Percentiles rank a stretch among this genome's conserved stretches.
phyloP scores from a whole-genome alignment of 2,888 invertebrate genomes.

The Synanthedon myopaeformis region DNA sequence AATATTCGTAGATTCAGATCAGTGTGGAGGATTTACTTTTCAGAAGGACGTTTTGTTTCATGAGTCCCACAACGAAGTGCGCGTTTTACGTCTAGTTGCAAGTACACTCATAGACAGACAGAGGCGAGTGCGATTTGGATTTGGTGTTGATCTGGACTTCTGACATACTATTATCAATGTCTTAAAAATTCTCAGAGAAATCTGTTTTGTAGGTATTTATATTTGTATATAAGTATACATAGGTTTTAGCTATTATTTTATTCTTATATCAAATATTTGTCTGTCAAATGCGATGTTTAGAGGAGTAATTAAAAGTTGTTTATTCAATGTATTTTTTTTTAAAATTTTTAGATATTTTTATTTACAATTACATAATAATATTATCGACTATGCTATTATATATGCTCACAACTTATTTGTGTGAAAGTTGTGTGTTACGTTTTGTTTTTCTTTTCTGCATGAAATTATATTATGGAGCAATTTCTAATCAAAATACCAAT shows the following conservation, averaged over 20 bases:
- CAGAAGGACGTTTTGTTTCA: constrained; percentile 49
- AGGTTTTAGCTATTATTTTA: constrained; percentile 61
- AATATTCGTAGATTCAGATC: constrained; percentile 54
- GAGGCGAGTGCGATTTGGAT: constrained; percentile 45
- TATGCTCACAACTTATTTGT: too few relatives aligned
- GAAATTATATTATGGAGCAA: too few relatives aligned
- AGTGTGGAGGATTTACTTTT: constrained; percentile 54
- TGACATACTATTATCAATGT: constrained; percentile 15
- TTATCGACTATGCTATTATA: too few relatives aligned
- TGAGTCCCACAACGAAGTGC: constrained; percentile 39
- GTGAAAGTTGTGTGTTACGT: too few relatives aligned
- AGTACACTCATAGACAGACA: constrained; percentile 53
- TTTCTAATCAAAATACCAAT: too few relatives aligned
- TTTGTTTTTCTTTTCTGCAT: too few relatives aligned
- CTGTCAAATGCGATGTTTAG: constrained; percentile 31
- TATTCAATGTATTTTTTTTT: background rate
- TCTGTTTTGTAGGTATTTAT: constrained; percentile 49
- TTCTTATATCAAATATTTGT: constrained; percentile 18
- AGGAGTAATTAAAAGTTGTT: constrained; percentile 35
- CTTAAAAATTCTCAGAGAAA: too few relatives aligned
- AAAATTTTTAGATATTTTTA: background rate
- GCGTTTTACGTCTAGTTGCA: constrained; percentile 41
- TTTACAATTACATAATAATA: background rate
- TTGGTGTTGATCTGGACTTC: constrained; percentile 57
- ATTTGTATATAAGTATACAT: constrained; percentile 69